These are phyloP conservation scores for Pandemis cinnamomeana DNA, from an alignment of 2,888 invertebrate species.

Conservation along the genomic window DNA sequence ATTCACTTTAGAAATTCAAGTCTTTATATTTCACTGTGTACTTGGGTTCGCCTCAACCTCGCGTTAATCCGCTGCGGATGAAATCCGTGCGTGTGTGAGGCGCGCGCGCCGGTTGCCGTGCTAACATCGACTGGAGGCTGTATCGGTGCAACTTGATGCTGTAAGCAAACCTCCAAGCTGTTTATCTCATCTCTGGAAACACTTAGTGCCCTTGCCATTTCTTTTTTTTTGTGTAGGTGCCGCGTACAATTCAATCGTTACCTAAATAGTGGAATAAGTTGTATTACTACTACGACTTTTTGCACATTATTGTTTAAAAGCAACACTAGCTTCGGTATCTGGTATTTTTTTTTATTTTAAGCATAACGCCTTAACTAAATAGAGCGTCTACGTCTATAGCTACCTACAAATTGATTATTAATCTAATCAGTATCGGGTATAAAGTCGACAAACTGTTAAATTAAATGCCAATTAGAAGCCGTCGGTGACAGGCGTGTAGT, in stretches of 20 bases:
- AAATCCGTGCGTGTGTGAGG: constrained; percentile 44
- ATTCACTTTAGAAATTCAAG: neutral
- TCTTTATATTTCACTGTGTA: neutral
- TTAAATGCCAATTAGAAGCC: constrained; percentile 18
- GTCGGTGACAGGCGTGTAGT: constrained; percentile 4
- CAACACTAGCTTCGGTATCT: neutral
- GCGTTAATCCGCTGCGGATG: constrained; percentile 11
- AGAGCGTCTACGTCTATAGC: neutral
- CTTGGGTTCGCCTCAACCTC: neutral
- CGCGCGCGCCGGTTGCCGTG: constrained; percentile 77
- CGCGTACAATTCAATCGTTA: neutral
- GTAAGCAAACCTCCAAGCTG: constrained; percentile 73
- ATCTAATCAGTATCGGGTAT: constrained; percentile 13
- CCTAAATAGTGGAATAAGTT: neutral
- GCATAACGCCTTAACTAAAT: constrained; percentile 5
- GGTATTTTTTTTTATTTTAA: constrained; percentile 2
- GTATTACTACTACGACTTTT: too few species aligned
- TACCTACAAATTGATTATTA: neutral
- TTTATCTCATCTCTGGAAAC: constrained; percentile 70
- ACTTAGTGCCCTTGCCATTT: constrained; percentile 49
- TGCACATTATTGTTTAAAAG: neutral
- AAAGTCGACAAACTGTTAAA: constrained; percentile 16
- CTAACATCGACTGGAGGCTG: constrained; percentile 79
- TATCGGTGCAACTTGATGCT: constrained; percentile 74
- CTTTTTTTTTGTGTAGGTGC: constrained; percentile 24